Base-by-base conservation (phyloP, 2,888 invertebrate genomes). In the Xanthorhoe spadicearia region DNA sequence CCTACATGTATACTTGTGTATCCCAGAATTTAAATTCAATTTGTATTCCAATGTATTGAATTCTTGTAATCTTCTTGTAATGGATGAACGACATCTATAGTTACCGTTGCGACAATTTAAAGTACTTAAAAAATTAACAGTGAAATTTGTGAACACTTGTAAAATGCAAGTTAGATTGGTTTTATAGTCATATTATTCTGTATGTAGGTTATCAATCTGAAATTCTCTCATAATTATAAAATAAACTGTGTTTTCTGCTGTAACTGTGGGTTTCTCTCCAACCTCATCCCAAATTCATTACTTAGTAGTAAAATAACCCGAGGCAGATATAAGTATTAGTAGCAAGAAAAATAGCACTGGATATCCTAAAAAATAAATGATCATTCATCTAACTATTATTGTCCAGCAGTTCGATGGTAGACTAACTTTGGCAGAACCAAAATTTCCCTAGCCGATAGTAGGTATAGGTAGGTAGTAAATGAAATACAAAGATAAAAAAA, bases 181-280 rank as follows among this genome's bases (percentile, higher is more conserved):
- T 93, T 91, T 91, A 90, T 92, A 93, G 90, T 89, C 86, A 89
- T 92, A 93, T 83, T 83, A 83, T 91, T 93, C 92, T 90, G 91
- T 93, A 93, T 79, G 93, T 93, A 93, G 93, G 92, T 92, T 93
- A 92, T 91, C 92, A 90, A 93, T 93, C 93, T 93, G 93, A 93
- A 92, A 91, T 93, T 93, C 92, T 93, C 93, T 93, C 91, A 93
- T 93, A 93, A 93, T 92, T 92, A 93, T 93, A 91, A 93, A 93
- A 93, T 94, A 93, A 93, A 94, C 93, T 92, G 93, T 94, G 93
- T 94, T 94, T 93, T 93, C 93, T 93, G 93, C 93, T 93, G 93
- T 92, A 89, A 68, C 50, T 70, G 61, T 65, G 70, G 7, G 17
- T 48, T 48, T 17, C 7, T 15, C 46, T 48, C 17, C 48, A 7